Evolutionary conservation across 2,113 vertebrate species (phyloP), one percentile per base, ranked within the genome.

Genomic region (Oryzias melastigma): DNA sequence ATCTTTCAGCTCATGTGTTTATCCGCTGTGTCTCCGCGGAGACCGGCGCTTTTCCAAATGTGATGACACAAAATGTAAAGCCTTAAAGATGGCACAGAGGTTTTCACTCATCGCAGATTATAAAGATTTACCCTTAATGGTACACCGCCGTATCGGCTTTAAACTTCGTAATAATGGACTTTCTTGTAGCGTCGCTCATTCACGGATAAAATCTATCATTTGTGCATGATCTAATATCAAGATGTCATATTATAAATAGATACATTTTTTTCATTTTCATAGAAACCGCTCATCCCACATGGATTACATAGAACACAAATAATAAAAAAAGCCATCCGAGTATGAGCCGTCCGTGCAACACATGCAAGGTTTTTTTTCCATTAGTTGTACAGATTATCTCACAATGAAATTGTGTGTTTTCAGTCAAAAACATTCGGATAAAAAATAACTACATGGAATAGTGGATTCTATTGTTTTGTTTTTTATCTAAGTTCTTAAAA

Each of bases 1-100:
- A 10, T 49, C 35, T 71, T 58, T 65, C 35, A 56, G 63, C 62
- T 80, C 78, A 20, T 69, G 52, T 46, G 15, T 81, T 75, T 61
- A 73, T 75, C 55, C 58, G 4, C 59, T 51, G 43, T 1, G 15
- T 52, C 40, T 75, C 27, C n/a, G 14, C 25, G 16, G 27, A 62
- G 44, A 65, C 40, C 64, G 14, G 29, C 42, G 20, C 16, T 54
- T 65, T 52, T 55, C 61, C 57, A 65, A 65, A 67, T 24, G 54
- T 18, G 54, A 82, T 50, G 54, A 51, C 29, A 14, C 22, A 20
- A 7, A 61, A 35, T 13, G 42, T 5, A 20, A 13, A 51, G 55
- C 63, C 14, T 41, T 35, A 35, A 16, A 67, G 19, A 75, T 29
- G 3, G 16, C 40, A 40, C 60, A 58, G 20, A 69, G 53, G 58